Evolutionary conservation across 2,888 invertebrate genomes (phyloP).

Genomic region (Drosophila sordidapex): DNA sequence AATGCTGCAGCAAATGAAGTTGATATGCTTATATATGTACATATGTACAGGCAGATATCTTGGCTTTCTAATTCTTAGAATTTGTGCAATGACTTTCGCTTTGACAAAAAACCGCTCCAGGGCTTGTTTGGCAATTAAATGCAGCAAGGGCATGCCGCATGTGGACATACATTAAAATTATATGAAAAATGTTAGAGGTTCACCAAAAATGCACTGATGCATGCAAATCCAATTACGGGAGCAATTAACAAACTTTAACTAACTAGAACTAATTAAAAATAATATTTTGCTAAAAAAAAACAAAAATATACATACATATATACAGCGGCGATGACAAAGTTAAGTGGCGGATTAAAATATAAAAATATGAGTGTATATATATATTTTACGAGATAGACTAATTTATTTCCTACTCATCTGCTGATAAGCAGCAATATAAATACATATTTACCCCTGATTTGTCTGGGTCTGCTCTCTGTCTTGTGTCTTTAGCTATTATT

Average conservation of each 20-base stretch:
- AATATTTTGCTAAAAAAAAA: slow-evolving; percentile 52
- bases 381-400: background rate
- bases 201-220: slow-evolving; percentile 72
- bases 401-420: slow-evolving; percentile 31
- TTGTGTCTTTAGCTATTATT: slow-evolving; percentile 8
- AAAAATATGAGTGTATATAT: background rate
- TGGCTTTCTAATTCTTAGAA: slow-evolving; percentile 59
- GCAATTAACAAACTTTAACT: slow-evolving; percentile 83
- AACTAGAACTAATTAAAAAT: slow-evolving; percentile 83
- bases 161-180: slow-evolving; percentile 48
- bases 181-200: slow-evolving; percentile 65
- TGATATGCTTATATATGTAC: slow-evolving; percentile 29
- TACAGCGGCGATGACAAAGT: slow-evolving; percentile 30
- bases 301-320: background rate
- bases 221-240: slow-evolving; percentile 82
- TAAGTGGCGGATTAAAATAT: slow-evolving; percentile 25
- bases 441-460: slow-evolving; percentile 15
- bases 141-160: slow-evolving; percentile 35
- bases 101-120: slow-evolving; percentile 54
- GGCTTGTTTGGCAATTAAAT: slow-evolving; percentile 47
- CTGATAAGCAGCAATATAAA: slow-evolving; percentile 40
- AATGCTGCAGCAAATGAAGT: slow-evolving; percentile 38
- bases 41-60: slow-evolving; percentile 32
- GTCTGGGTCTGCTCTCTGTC: slow-evolving; percentile 16
- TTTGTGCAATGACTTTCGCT: slow-evolving; percentile 46